Base-by-base conservation (phyloP, 1,140 invertebrate genomes). In the Pygmarrhopalites habei region DNA sequence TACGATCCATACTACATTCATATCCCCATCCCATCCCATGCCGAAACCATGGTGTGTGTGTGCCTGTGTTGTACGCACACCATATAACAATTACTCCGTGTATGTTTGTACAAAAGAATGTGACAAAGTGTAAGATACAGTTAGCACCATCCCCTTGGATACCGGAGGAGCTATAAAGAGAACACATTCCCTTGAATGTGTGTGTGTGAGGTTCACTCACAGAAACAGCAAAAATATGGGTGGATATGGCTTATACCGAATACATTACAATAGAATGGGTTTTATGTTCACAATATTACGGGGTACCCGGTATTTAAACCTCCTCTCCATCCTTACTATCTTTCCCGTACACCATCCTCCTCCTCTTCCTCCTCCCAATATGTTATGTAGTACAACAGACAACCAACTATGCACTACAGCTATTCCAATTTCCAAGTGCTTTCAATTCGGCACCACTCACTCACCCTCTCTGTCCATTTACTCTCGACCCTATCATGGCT, bases 211-310 rank as follows among this genome's bases (percentile, higher is more conserved):
- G 35, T 39, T 57, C 44, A 49, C 53, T 44, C 35, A 44, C 56
- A 46, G 29, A 51, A 19, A 56, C 29, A 61, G 51, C 26, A 65
- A 60, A 56, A 14, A 29, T 5, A 35, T 64, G 58, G 58, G 30
- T 56, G 64, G 58, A 65, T 60, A 61, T 61, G 51, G 58, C 52
- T 41, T 58, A 61, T 52, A 49, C n/a, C n/a, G 58, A 60, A 65
- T 65, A 44, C 58, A 65, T 60, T 57, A 65, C 64, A 65, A 61
- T 65, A 52, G 58, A 58, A 43, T 52, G 58, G 64, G 64, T 61
- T 66, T 66, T 66, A 66, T 66, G 64, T 66, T 53, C 56, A 51
- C 39, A n/a, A 62, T 46, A 62, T 63, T 29, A 41, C 41, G 43
- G 47, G 60, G 51, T 55, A 58, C 44, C 56, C 29, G 53, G 61